A percentile compares a stretch with the other conserved stretches of the same genome.
Conservation (phyloP, 2,797 vertebrate genomes). For the Malacoctenus gilli region DNA sequence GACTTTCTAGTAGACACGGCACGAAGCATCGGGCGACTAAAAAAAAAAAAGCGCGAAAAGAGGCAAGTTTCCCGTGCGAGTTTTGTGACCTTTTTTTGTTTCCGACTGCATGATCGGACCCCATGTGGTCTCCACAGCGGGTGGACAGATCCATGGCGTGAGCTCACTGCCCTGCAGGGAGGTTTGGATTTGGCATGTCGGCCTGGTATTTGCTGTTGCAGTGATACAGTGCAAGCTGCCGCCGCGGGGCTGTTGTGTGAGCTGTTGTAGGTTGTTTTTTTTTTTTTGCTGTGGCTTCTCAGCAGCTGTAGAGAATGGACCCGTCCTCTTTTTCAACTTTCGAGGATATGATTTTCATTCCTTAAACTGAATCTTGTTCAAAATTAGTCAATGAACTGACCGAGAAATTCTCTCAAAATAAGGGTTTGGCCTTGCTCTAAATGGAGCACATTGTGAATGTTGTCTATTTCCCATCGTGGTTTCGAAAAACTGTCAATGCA, state of each 20-base stretch:
- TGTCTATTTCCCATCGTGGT: too few relatives aligned
- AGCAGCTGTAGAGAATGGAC: too few relatives aligned
- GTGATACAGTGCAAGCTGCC: constrained; percentile 14
- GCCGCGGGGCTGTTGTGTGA: neutral
- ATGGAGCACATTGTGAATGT: too few relatives aligned
- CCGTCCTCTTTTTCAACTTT: too few relatives aligned
- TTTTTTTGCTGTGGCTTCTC: constrained; percentile 15
- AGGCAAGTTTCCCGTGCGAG: constrained; percentile 79
- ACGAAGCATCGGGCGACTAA: too few relatives aligned
- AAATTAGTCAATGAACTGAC: too few relatives aligned
- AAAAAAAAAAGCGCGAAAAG: constrained; percentile 56
- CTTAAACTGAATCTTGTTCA: too few relatives aligned
- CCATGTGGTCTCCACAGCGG: too few relatives aligned
- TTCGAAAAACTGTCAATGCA: too few relatives aligned
- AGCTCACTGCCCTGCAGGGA: constrained; percentile 41
- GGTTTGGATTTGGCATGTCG: constrained; percentile 50
- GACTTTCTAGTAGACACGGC: constrained; percentile 62
- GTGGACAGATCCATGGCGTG: constrained; percentile 57
- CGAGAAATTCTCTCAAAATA: too few relatives aligned
- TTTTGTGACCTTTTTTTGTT: constrained; percentile 63
- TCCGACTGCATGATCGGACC: constrained; percentile 65
- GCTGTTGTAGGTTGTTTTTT: neutral
- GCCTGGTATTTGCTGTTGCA: constrained; percentile 49
- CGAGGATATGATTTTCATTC: too few relatives aligned
- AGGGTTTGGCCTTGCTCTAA: too few relatives aligned